These are phyloP conservation scores for Sclerurus mexicanus DNA, from an alignment of 2,113 vertebrate species.

Conservation along the genomic window DNA sequence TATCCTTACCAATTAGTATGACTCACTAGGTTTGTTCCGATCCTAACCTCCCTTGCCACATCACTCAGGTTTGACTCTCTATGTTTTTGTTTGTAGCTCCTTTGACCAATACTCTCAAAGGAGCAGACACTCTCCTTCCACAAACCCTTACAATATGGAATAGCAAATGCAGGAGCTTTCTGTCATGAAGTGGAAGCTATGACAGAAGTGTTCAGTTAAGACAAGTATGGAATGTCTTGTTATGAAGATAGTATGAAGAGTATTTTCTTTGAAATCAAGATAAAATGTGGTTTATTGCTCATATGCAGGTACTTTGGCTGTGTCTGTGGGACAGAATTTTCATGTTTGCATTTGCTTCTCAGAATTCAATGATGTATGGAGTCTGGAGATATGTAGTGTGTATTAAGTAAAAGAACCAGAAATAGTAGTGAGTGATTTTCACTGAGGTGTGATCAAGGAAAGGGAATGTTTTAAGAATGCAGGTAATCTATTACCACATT, in stretches of 20 bases:
- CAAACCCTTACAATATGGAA: fast-evolving
- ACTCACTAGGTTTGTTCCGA: background rate
- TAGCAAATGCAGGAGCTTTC: background rate
- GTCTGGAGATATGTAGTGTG: background rate
- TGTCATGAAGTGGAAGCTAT: background rate
- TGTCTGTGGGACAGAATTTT: background rate
- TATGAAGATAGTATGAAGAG: background rate
- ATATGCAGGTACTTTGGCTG: background rate
- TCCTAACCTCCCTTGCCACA: background rate
- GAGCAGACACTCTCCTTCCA: background rate
- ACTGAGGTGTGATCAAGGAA: background rate
- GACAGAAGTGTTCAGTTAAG: background rate
- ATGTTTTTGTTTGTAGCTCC: background rate
- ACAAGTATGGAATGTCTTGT: background rate
- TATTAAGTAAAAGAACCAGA: background rate
- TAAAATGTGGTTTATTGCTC: background rate
- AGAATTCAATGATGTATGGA: background rate
- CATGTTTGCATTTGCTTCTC: background rate
- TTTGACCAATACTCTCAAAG: background rate
- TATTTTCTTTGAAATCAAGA: background rate
- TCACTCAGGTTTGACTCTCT: background rate
- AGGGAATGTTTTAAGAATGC: background rate
- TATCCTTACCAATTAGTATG: background rate
- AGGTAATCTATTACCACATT: background rate
- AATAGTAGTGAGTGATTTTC: background rate